Evolutionary conservation across 1,140 invertebrate species (phyloP).

Genomic region (Trissolcus basalis): DNA sequence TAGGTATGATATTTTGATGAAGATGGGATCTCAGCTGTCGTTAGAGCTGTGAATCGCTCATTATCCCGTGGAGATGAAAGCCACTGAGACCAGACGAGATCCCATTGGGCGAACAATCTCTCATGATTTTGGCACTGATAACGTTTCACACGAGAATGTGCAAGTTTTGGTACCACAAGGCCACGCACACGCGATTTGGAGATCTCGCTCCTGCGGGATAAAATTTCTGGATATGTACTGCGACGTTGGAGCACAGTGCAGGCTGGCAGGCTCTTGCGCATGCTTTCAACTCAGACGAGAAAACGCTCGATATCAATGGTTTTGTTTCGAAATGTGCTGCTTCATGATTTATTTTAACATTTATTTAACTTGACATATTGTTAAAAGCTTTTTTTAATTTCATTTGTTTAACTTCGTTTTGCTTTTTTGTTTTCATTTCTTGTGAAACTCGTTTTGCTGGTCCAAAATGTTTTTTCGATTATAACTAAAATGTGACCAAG

Average conservation of each 20-base stretch:
- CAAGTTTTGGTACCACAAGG: conserved; percentile 1
- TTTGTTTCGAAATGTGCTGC: conserved; percentile 9
- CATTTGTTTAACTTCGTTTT: no score
- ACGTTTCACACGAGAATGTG: not conserved
- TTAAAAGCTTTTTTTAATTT: no score
- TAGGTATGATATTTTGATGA: no score
- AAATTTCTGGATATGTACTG: conserved; percentile 44
- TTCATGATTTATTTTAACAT: not conserved
- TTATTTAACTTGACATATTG: no score
- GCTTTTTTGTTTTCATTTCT: no score
- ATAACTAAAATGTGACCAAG: no score
- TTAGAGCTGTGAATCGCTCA: not conserved
- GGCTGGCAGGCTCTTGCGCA: conserved; percentile 19
- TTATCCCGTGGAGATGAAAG: no score
- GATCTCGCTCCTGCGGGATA: conserved; percentile 34
- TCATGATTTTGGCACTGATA: not conserved
- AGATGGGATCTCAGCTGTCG: not conserved
- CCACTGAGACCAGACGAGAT: no score
- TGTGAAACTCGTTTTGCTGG: no score
- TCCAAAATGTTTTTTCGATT: no score
- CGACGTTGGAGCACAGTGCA: conserved; percentile 26
- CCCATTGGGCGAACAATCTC: no score
- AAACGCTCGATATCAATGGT: conserved; percentile 47
- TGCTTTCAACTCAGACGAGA: conserved; percentile 10
- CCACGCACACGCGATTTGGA: conserved; percentile 7